Base-by-base conservation (phyloP, 2,888 invertebrate species). In the Oxyteleia sp. region DNA sequence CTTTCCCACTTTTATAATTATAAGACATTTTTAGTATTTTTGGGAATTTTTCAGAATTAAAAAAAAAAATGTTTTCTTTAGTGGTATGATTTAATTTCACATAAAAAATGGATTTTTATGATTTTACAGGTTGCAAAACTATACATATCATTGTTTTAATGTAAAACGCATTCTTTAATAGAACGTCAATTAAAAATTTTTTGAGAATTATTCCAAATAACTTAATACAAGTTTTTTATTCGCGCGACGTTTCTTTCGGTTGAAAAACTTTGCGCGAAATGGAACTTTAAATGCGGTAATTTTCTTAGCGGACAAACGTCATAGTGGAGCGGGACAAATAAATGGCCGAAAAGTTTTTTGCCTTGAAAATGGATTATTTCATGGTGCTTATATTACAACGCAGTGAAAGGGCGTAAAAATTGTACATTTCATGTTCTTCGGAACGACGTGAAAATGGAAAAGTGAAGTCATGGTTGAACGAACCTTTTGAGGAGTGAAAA, bases 401-500 rank as follows among this genome's bases (percentile, higher is more conserved):
- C 61, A 43, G 76, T 47, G 78, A 69, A 69, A 53, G 15, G 55
- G 23, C 69, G 49, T 49, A 72, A 80, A 80, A 75, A 74, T 43
- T 45, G 75, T 71, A 69, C 64, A 76, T 64, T 75, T 63, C 51
- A 38, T 68, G 69, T 75, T 63, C 63, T 41, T 57, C 55, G 35
- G 49, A 18, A 57, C 41, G 29, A 13, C 16, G 47, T 29, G 59
- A 32, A 68, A 68, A 68, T 68, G 63, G 63, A 66, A 81, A 81
- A 69, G 59, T 61, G 69, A 63, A 74, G 61, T 72, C 61, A 74
- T 61, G 68, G 80, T 45, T 68, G 66, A 72, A 57, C 69, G 69
- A 81, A 47, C 49, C 81, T 64, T 82, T 82, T 75, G 81, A 82
- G 68, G 41, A 63, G 69, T 53, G 41, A 72, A 72, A 75, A 68